phyloP scores from a whole-genome alignment of 2,797 vertebrate genomes.

The Bovichtus variegatus region DNA sequence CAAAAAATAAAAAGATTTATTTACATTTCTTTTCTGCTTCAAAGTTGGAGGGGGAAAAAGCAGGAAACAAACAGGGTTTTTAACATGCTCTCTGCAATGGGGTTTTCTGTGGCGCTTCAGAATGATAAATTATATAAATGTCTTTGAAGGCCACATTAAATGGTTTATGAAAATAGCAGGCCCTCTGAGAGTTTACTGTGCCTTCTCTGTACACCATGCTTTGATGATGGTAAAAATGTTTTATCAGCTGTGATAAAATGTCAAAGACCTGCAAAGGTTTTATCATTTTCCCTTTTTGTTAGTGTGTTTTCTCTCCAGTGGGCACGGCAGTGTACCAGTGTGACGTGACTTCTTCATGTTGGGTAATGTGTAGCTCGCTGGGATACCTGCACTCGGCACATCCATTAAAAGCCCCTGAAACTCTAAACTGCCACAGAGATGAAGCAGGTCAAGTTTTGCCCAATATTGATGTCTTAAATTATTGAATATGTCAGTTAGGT shows the following conservation, averaged over 20 bases:
- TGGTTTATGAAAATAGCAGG: constrained; percentile 73
- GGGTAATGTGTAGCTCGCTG: constrained; percentile 34
- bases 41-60: constrained; percentile 44
- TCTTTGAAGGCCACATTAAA: constrained; percentile 77
- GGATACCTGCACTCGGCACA: constrained; percentile 41
- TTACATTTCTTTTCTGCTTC: constrained; percentile 47
- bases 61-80: constrained; percentile 53
- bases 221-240: constrained; percentile 75
- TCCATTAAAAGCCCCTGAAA: constrained; percentile 62
- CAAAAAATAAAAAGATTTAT: constrained; percentile 40
- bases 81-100: constrained; percentile 39
- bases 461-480: constrained; percentile 68
- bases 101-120: constrained; percentile 61
- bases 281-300: constrained; percentile 23
- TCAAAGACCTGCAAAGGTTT: constrained; percentile 54
- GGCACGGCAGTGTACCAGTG: neutral
- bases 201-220: constrained; percentile 54
- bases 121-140: constrained; percentile 78
- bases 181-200: constrained; percentile 62
- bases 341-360: constrained; percentile 24
- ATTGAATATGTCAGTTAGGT: constrained; percentile 60
- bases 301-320: constrained; percentile 16
- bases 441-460: constrained; percentile 48
- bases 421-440: constrained; percentile 45
- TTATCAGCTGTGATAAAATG: constrained; percentile 61